These are phyloP conservation scores for Toxotes jaculatrix DNA, from an alignment of 2,113 vertebrate genomes.

Conservation along the genomic window DNA sequence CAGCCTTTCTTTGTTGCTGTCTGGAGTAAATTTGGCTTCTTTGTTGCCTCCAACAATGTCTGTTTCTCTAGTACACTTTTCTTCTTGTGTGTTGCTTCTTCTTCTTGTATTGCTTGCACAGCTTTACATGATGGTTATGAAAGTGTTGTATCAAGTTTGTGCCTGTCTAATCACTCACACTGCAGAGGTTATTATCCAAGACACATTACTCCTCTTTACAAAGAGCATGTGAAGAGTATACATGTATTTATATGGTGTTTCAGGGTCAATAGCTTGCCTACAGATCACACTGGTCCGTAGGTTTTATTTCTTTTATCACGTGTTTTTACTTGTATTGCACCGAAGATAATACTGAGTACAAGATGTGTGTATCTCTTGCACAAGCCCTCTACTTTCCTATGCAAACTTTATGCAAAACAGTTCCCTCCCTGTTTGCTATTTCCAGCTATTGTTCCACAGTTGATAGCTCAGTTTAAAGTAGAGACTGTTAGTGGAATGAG, in stretches of 20 bases:
- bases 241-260: not conserved
- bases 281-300: not conserved
- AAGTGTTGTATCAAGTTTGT: not conserved
- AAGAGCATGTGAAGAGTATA: not conserved
- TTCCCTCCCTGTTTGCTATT: slow-evolving; percentile 12
- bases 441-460: slow-evolving; percentile 24
- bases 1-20: not conserved
- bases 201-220: not conserved
- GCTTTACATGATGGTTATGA: not conserved
- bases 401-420: slow-evolving; percentile 24
- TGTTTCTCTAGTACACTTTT: not conserved
- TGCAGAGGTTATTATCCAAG: not conserved
- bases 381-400: slow-evolving; percentile 8
- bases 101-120: not conserved
- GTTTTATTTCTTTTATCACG: not conserved
- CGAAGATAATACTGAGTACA: not conserved
- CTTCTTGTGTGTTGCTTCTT: not conserved
- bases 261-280: not conserved
- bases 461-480: slow-evolving; percentile 49
- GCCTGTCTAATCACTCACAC: no score
- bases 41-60: not conserved
- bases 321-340: not conserved
- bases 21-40: not conserved
- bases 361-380: not conserved
- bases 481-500: slow-evolving; percentile 12